A percentile compares a stretch with the other conserved stretches of the same genome.
Conservation (phyloP, 2,888 invertebrate genomes). For the Oligia latruncula region DNA sequence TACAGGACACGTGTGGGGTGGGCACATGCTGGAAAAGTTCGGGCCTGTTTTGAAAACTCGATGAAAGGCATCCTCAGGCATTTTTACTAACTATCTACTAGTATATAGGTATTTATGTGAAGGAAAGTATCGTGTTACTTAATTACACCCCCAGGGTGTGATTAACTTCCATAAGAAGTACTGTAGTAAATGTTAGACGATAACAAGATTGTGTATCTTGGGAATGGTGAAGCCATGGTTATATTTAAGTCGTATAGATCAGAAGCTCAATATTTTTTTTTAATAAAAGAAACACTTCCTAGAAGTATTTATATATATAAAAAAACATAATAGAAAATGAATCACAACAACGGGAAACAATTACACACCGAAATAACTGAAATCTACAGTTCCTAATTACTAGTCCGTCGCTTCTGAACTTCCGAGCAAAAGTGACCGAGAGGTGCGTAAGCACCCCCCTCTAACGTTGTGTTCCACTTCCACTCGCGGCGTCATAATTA, state of each 20-base stretch:
- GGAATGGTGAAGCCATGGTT: not conserved
- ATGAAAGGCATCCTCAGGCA: slow-evolving; percentile 9
- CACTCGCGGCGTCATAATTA: not conserved
- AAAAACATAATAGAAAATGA: too few species aligned
- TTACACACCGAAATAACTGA: too few species aligned
- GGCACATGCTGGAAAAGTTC: not conserved
- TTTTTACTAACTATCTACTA: not conserved
- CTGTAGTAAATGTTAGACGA: not conserved
- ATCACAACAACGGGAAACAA: too few species aligned
- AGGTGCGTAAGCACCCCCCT: not conserved
- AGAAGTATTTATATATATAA: too few species aligned
- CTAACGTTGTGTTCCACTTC: not conserved
- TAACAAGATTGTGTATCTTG: not conserved
- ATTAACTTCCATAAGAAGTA: not conserved
- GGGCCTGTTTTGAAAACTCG: slow-evolving; percentile 19
- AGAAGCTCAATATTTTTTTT: not conserved
- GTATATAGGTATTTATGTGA: slow-evolving; percentile 12
- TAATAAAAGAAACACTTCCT: not conserved
- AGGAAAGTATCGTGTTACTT: not conserved
- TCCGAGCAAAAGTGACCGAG: not conserved
- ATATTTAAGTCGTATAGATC: not conserved
- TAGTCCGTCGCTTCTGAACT: too few species aligned
- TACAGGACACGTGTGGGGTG: slow-evolving; percentile 29
- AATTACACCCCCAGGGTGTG: slow-evolving; percentile 5
- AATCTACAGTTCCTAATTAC: too few species aligned